phyloP scores from a whole-genome alignment of 2,113 vertebrate species.

The Chamaea fasciata region DNA sequence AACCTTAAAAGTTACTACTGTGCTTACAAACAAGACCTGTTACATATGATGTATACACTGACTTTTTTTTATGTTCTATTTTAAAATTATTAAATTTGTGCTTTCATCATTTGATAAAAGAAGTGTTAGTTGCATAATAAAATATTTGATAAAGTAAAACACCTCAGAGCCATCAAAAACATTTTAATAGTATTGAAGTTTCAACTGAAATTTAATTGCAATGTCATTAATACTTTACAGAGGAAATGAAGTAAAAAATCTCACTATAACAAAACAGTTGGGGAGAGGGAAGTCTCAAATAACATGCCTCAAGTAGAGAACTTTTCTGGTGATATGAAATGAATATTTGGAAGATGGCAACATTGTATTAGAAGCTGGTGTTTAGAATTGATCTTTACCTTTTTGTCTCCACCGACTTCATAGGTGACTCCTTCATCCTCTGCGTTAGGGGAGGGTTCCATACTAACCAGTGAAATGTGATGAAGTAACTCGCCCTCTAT shows the following conservation, averaged over 20 bases:
- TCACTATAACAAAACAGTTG: neutral
- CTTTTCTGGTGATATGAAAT: neutral
- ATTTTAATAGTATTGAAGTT: neutral
- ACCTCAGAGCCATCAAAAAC: neutral
- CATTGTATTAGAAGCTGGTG: neutral
- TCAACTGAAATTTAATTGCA: neutral
- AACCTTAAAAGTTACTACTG: neutral
- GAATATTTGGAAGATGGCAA: neutral
- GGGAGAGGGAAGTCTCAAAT: neutral
- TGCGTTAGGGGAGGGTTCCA: neutral
- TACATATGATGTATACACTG: neutral
- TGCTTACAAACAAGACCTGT: neutral
- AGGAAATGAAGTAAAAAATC: neutral
- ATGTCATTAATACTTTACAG: neutral
- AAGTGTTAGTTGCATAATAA: neutral
- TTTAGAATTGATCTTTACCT: neutral
- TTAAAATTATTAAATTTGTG: neutral
- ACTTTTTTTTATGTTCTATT: neutral
- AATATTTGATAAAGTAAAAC: neutral
- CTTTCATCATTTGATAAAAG: neutral
- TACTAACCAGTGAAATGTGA: neutral
- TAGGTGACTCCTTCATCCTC: neutral
- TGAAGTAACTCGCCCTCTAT: neutral
- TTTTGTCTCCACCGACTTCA: neutral
- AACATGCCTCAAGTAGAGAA: neutral